These are phyloP conservation scores for Polyommatus iphigenia DNA, from an alignment of 2,888 invertebrate species.

Conservation along the genomic window DNA sequence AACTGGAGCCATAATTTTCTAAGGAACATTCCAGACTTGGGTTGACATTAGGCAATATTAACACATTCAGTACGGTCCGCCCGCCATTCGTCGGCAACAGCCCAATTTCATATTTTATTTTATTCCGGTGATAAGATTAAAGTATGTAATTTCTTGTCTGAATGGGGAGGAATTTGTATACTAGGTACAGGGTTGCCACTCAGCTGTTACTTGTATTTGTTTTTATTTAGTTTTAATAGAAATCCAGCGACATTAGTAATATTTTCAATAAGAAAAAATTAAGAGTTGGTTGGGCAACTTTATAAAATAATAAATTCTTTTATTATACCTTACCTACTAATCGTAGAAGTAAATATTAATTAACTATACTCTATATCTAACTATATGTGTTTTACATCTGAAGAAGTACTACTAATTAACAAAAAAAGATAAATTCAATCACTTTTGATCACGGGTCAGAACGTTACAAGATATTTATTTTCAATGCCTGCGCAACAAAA, in stretches of 20 bases:
- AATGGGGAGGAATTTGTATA: constrained; percentile 62
- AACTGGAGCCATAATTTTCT: neutral
- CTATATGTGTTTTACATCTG: too few species aligned
- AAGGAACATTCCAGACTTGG: constrained; percentile 25
- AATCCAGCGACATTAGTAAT: neutral
- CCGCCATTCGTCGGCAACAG: constrained; percentile 56
- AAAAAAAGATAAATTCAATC: too few species aligned
- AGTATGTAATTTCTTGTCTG: constrained; percentile 79
- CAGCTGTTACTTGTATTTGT: neutral
- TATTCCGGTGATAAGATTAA: constrained; percentile 77
- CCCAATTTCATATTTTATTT: constrained; percentile 79
- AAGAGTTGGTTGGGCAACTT: too few species aligned
- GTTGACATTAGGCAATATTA: constrained; percentile 20
- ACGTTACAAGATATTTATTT: too few species aligned
- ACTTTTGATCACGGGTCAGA: too few species aligned
- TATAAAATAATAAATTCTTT: too few species aligned
- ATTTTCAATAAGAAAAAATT: neutral
- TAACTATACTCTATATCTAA: too few species aligned
- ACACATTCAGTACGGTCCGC: constrained; percentile 63
- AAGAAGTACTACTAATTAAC: too few species aligned
- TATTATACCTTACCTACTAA: too few species aligned
- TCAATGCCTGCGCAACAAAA: too few species aligned
- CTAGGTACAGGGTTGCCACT: constrained; percentile 59
- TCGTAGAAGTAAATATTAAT: too few species aligned
- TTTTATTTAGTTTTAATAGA: neutral